These are phyloP conservation scores for Cryptotis parvus DNA, from an alignment of 2,113 vertebrate genomes.

Conservation along the genomic window DNA sequence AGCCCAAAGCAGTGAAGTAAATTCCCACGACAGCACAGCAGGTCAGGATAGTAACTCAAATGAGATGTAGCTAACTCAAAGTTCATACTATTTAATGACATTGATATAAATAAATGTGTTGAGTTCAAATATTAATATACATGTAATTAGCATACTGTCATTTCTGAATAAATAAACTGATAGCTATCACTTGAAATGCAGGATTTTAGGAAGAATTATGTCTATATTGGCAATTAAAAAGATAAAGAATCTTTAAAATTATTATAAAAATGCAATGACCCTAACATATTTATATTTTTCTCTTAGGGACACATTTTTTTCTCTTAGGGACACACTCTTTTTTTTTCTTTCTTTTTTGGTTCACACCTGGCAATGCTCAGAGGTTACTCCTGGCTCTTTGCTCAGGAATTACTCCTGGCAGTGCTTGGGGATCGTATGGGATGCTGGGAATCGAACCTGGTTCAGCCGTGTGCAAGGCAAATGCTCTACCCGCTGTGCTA, in stretches of 20 bases:
- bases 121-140: conserved; percentile 6
- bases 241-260: background rate
- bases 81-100: background rate
- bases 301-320: background rate
- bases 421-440: too few species aligned
- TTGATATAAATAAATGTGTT: background rate
- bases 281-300: background rate
- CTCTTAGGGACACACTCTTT: too few species aligned
- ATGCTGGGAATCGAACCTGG: too few species aligned
- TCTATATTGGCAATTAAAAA: background rate
- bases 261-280: conserved; percentile 7
- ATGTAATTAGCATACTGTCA: background rate
- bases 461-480: too few species aligned
- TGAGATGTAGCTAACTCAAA: background rate
- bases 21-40: background rate
- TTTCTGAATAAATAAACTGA: conserved; percentile 10
- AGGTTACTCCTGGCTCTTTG: too few species aligned
- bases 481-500: too few species aligned
- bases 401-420: too few species aligned
- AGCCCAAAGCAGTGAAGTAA: background rate
- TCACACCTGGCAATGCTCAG: too few species aligned
- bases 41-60: background rate
- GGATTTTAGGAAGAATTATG: background rate
- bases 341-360: too few species aligned
- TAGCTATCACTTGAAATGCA: conserved; percentile 1